Conservation (phyloP, 2,888 invertebrate species). For the Coronaproctus castanopsis region DNA sequence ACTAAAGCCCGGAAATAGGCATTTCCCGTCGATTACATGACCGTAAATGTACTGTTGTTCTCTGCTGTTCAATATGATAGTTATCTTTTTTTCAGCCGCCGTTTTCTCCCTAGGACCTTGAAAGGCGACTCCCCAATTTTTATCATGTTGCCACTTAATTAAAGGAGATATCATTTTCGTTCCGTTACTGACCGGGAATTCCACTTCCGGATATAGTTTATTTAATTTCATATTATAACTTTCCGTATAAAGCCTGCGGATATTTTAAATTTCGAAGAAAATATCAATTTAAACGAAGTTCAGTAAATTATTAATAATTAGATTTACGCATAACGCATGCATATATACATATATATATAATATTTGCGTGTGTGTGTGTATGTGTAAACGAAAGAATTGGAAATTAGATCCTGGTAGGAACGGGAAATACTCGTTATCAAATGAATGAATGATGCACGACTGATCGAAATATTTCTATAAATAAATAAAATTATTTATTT, state of each 20-base stretch:
- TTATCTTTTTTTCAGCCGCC: conserved; percentile 1
- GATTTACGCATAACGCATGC: too few species aligned
- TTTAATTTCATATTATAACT: conserved; percentile 32
- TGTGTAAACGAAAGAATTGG: too few species aligned
- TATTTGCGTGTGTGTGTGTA: too few species aligned
- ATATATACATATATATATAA: too few species aligned
- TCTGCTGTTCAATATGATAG: neutral
- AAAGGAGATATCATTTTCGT: conserved; percentile 35
- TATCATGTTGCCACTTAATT: conserved; percentile 36
- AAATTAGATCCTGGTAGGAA: too few species aligned
- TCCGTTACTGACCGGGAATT: conserved; percentile 33
- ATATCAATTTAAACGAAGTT: neutral
- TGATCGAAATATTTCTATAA: too few species aligned
- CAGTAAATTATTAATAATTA: too few species aligned
- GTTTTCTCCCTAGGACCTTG: neutral
- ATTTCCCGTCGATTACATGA: conserved; percentile 5
- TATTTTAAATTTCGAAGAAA: conserved; percentile 26
- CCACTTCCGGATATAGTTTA: conserved; percentile 29
- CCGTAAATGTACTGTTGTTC: conserved; percentile 4
- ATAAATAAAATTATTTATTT: too few species aligned
- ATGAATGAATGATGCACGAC: too few species aligned
- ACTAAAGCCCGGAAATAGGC: conserved; percentile 1
- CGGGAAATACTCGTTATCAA: too few species aligned
- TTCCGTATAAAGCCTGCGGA: conserved; percentile 31
- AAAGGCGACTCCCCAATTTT: conserved; percentile 27